Evolutionary conservation across 2,113 vertebrate species (phyloP).

Genomic region (Syrrhaptes paradoxus): DNA sequence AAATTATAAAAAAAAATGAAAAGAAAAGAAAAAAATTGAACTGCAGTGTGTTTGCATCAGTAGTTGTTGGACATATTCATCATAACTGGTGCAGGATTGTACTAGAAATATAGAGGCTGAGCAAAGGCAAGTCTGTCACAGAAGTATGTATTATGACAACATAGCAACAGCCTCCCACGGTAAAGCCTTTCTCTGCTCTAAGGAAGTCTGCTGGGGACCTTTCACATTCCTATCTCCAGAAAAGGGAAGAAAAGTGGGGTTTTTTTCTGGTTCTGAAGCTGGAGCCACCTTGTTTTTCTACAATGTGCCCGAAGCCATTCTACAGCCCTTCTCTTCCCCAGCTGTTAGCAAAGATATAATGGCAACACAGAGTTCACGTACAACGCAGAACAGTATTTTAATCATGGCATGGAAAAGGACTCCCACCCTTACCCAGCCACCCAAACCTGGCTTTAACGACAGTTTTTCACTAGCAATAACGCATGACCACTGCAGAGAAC

Average conservation of each 20-base stretch:
- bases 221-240: background rate
- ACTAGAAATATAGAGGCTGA: background rate
- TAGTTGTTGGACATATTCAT: background rate
- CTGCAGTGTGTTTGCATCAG: background rate
- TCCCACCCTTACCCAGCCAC: background rate
- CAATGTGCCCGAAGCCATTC: background rate
- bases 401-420: background rate
- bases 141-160: background rate
- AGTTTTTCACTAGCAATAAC: background rate
- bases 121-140: background rate
- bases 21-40: background rate
- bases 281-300: background rate
- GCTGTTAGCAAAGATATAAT: background rate
- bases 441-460: background rate
- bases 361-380: background rate
- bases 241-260: background rate
- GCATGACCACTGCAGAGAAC: slow-evolving; percentile 55
- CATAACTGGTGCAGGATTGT: background rate
- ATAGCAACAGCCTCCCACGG: background rate
- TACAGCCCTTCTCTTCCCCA: background rate
- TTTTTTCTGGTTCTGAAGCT: background rate
- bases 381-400: background rate
- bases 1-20: background rate
- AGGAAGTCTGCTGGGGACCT: background rate
- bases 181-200: background rate